phyloP scores from a whole-genome alignment of 53 echinoderm and acorn worm species.

The Temnopleurus reevesii region DNA sequence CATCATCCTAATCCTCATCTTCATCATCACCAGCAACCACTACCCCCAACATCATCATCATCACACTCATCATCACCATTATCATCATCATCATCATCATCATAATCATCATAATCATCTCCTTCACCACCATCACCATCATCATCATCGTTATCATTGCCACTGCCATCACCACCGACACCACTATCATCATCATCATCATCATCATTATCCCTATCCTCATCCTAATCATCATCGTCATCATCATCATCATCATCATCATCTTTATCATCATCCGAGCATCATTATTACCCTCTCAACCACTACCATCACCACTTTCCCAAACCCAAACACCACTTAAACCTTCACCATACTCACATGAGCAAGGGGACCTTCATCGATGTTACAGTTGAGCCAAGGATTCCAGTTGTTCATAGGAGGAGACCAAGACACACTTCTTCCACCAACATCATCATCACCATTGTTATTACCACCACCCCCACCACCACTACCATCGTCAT shows the following conservation, averaged over 20 bases:
- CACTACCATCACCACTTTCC: not conserved
- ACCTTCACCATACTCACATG: conserved; percentile 90
- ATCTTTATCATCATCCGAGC: not conserved
- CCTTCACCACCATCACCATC: not conserved
- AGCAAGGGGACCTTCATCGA: conserved; percentile 94
- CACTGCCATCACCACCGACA: not conserved
- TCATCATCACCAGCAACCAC: not conserved
- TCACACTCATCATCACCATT: not conserved
- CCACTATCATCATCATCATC: too few species aligned
- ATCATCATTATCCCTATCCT: too few species aligned
- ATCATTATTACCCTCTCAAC: not conserved
- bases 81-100: not conserved
- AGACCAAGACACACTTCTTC: conserved; percentile 70
- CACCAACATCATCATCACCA: not conserved
- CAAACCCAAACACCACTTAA: too few species aligned
- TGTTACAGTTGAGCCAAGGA: conserved; percentile 95
- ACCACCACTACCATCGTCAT: not conserved
- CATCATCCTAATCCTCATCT: not conserved
- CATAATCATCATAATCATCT: not conserved
- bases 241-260: too few species aligned
- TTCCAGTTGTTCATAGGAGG: conserved; percentile 97
- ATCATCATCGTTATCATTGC: not conserved
- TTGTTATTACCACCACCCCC: not conserved
- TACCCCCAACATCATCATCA: not conserved
- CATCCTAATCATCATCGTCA: too few species aligned